phyloP scores from a whole-genome alignment of 2,888 invertebrate species.

The Teleogryllus oceanicus region DNA sequence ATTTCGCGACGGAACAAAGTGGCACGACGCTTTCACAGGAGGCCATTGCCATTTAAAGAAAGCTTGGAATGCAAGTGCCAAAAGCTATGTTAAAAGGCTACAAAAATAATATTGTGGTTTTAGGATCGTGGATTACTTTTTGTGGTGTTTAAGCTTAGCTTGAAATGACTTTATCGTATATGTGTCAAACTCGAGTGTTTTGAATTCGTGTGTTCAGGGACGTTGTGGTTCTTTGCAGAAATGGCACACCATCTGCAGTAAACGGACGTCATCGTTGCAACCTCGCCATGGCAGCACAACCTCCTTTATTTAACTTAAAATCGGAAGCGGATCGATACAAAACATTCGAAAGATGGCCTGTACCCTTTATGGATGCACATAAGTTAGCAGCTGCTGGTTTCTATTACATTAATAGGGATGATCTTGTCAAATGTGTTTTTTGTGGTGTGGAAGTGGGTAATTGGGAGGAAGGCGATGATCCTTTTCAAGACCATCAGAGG shows the following conservation, averaged over 20 bases:
- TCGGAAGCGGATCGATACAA: constrained; percentile 54
- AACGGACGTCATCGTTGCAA: not conserved
- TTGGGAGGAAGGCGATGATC: constrained; percentile 80
- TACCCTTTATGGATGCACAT: constrained; percentile 57
- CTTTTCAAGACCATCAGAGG: constrained; percentile 72
- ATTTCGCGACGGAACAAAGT: not conserved
- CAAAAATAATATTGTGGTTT: not conserved
- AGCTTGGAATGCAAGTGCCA: not conserved
- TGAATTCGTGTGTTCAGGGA: not conserved
- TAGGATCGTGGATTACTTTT: not conserved
- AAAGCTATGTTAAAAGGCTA: not conserved
- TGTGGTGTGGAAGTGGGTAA: constrained; percentile 75
- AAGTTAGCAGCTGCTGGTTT: constrained; percentile 77
- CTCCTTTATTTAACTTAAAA: not conserved
- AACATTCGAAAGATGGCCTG: constrained; percentile 67
- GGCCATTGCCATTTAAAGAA: constrained; percentile 11
- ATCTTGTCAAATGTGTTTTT: constrained; percentile 75
- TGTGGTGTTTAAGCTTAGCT: not conserved
- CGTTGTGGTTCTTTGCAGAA: not conserved
- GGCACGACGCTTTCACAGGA: not conserved
- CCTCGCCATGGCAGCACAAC: not conserved
- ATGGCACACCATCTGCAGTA: not conserved
- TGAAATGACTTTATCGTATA: not conserved
- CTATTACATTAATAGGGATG: constrained; percentile 71
- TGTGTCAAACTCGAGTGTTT: not conserved